Conservation (phyloP, 2,797 vertebrate genomes). For the Coregonus sp. region DNA sequence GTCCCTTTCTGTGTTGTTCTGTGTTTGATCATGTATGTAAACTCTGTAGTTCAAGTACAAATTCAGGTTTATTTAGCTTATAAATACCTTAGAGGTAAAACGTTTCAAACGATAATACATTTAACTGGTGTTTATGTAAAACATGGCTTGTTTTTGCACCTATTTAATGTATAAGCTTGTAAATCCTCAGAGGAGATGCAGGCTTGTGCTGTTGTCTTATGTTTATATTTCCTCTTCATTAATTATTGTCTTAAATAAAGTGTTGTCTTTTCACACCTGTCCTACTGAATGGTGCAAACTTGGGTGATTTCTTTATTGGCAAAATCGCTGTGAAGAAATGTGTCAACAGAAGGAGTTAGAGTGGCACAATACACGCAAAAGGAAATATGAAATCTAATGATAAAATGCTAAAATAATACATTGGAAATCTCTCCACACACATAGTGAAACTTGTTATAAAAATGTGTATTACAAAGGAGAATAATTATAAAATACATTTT, state of each 20-base stretch:
- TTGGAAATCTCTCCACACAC: no score
- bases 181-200: not conserved
- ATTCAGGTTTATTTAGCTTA: not conserved
- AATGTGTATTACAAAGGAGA: not conserved
- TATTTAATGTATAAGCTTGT: not conserved
- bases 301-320: constrained; percentile 16
- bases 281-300: constrained; percentile 9
- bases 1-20: not conserved
- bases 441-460: not conserved
- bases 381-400: no score
- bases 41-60: not conserved
- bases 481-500: not conserved
- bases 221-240: not conserved
- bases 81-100: not conserved
- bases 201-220: not conserved
- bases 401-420: no score
- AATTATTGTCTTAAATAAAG: constrained; percentile 23
- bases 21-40: no score
- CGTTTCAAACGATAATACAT: not conserved
- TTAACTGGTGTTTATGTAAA: no score
- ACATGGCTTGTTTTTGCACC: not conserved
- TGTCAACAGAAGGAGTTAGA: not conserved
- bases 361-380: no score
- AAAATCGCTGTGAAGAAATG: not conserved
- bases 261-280: constrained; percentile 16